Base-by-base conservation (phyloP, 1,140 invertebrate genomes). In the Trypoxylus dichotomus region DNA sequence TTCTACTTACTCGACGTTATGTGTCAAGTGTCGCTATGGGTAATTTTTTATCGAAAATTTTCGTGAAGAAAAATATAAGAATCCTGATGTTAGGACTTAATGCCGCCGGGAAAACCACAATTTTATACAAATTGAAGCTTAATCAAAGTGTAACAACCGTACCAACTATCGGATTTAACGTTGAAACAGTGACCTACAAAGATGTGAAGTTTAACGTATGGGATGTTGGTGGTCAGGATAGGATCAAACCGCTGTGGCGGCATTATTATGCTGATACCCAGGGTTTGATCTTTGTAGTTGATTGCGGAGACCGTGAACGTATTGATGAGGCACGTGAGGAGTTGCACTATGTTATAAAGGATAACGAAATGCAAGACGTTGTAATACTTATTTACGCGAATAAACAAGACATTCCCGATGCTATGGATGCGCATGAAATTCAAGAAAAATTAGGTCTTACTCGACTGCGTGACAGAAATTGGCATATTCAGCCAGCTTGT, bases 121-220 rank as follows among this genome's bases (percentile, higher is more conserved):
- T 98, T 90, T 90, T 99, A 85, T 98, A 98, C 90, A 98, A 97
- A 92, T 91, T 98, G 85, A 98, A 98, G 92, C 90, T 98, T 88
- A 96, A 96, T 83, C 96, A 98, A 90, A 96, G 95, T 83, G 96
- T 98, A 81, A 98, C 96, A 86, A 98, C 97, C 85, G 98, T 99
- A 90, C 97, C 97, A 73, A 98, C 98, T 79, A 98, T 99, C 83
- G 98, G 98, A 83, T 99, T 99, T 88, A 99, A 99, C 90, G 98
- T 99, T 82, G 98, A 99, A 92, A 99, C 98, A 79, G 98, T 99
- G 77, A 97, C 96, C 81, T 98, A 98, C 90, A 99, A 99, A 91
- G 99, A 99, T 92, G 97, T 99, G 83, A 99, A 99, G 93, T 99
- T 99, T 88, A 99, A 98, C 91, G 98, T 99, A 60, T 99, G 98